Evolutionary conservation across 2,113 vertebrate species (phyloP).

Genomic region (Amphilophus citrinellus): DNA sequence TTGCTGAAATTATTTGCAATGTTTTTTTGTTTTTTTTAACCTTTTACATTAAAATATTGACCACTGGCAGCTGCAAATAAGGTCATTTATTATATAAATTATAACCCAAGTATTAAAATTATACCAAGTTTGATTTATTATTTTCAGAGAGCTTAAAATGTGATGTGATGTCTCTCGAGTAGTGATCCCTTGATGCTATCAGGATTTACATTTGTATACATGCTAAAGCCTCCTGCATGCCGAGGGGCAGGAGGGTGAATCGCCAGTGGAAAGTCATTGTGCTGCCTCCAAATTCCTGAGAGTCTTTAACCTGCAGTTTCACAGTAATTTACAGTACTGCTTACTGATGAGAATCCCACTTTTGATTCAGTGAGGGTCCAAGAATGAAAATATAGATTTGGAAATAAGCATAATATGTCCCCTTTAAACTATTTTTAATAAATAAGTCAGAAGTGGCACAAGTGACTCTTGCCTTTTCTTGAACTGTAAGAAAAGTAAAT

Average conservation of each 20-base stretch:
- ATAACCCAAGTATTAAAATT: no score
- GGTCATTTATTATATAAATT: no score
- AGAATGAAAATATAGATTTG: neutral
- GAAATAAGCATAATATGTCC: neutral
- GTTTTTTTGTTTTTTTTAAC: no score
- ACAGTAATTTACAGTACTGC: neutral
- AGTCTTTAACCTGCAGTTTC: neutral
- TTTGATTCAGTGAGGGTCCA: neutral
- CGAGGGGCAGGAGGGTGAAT: neutral
- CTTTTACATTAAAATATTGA: no score
- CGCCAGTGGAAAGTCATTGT: rapidly evolving
- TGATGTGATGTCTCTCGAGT: neutral
- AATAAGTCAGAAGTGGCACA: neutral
- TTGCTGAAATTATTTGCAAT: no score
- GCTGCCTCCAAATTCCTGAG: neutral
- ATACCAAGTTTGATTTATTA: neutral
- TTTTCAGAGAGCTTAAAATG: no score
- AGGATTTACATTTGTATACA: neutral
- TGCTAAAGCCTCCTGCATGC: neutral
- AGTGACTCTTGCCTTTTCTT: neutral
- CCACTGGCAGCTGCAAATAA: no score
- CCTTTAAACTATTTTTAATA: neutral
- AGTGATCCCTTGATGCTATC: neutral
- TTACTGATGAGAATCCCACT: neutral
- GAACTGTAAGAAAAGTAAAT: neutral